Base-by-base conservation (phyloP, 2,113 vertebrate genomes). In the Leptocoma aspasia region DNA sequence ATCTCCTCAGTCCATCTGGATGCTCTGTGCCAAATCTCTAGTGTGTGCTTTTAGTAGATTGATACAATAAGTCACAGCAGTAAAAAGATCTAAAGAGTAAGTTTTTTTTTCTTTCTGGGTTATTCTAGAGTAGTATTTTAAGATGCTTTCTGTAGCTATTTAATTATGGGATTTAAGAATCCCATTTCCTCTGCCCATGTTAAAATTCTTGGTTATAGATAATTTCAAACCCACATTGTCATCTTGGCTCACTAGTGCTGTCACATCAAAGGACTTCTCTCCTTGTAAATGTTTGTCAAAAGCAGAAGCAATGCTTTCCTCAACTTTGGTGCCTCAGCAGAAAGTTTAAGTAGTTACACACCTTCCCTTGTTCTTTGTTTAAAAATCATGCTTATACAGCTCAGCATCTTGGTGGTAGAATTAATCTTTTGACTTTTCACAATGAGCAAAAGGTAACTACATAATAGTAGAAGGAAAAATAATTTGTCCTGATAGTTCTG, bases 1-100 rank as follows among this genome's bases (percentile, higher is more conserved):
- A 92, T 94, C 94, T 92, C 77, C 52, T 88, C 47, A 70, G 83
- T 93, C 82, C 72, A 57, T 86, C 78, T 91, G 84, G 50, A 28
- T 92, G 18, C 60, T 76, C 61, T 53, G 53, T 71, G 78, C 84
- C 73, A 79, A 77, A 93, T 81, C 63, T 45, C 75, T 57, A 66
- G 15, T 66, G 24, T 77, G 59, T 91, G 63, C 79, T 57, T 95
- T 95, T 90, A 77, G 79, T 28, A 54, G 75, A 72, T 86, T 54
- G 59, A 41, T 79, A 39, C 27, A 80, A 1, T 77, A 92, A 93
- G 76, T 89, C 66, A 73, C 37, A 73, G 54, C 47, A 80, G 30
- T 49, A 59, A 88, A 86, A 63, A 73, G 45, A 66, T 80, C 39
- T 87, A 39, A 76, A 50, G 19, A 54, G 54, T 37, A 50, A 16